Evolutionary conservation across 2,113 vertebrate genomes (phyloP), one percentile per base, ranked within the genome.

Genomic region (Chaenocephalus aceratus): DNA sequence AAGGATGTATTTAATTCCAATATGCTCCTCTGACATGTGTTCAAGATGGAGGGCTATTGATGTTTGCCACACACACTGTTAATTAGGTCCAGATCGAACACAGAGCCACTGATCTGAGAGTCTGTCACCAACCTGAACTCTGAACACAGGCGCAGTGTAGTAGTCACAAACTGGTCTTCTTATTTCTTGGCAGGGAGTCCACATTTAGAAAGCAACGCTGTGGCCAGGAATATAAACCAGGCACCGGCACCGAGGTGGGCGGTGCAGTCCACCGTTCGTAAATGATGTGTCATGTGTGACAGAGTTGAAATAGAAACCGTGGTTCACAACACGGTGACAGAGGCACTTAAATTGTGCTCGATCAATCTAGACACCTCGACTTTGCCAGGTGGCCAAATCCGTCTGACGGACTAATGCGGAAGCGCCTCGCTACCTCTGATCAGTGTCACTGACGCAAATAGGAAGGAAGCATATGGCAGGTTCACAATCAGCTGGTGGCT

Each of bases 371-470:
- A 77, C 36, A 79, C 80, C 64, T 80, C 14, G 53, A 78, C 83
- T 84, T 90, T 45, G 67, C 84, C 91, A 92, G 88, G 89, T 90
- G 91, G 88, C 57, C 85, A 89, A 92, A 92, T 85, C 88, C 79
- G 72, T 74, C 86, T 86, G 82, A 2, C 78, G 36, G 59, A 58
- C 79, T 93, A 91, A 91, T 83, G 80, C 67, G 66, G 52, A 45
- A 57, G 57, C 59, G 34, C 34, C 79, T 80, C 72, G 54, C 51
- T 63, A 1, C 56, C 81, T 58, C 45, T 87, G 87, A 83, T 81
- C 76, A 13, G 52, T 58, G 48, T 74, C 82, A 66, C 79, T 92
- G 91, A 92, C 90, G 90, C 76, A 92, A 71, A 82, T 76, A 82
- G 69, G 83, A 66, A 60, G 62, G 65, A 72, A 74, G 72, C 84